Conservation (phyloP, 1,140 invertebrate species). For the Paraescarpia echinospica region DNA sequence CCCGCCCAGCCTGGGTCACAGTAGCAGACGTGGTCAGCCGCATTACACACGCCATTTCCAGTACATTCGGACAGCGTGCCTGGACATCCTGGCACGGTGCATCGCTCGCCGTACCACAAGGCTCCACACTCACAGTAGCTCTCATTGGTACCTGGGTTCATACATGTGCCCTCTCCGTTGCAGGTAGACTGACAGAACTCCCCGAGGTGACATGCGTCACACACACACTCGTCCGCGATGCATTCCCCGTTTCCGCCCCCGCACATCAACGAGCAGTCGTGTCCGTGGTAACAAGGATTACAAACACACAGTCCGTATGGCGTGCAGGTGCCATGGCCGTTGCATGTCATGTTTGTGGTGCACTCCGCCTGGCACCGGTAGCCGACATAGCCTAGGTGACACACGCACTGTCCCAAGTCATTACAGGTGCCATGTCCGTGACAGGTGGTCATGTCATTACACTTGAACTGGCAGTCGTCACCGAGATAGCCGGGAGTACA, state of each 20-base stretch:
- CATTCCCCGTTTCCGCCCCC: conserved; percentile 38
- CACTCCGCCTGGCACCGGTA: conserved; percentile 41
- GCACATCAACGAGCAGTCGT: conserved; percentile 40
- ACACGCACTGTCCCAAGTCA: conserved; percentile 37
- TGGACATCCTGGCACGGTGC: conserved; percentile 41
- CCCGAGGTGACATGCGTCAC: conserved; percentile 42
- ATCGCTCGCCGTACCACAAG: conserved; percentile 40
- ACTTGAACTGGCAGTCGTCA: conserved; percentile 40
- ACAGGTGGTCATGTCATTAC: conserved; percentile 33
- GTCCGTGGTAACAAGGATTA: conserved; percentile 43
- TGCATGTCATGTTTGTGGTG: conserved; percentile 36
- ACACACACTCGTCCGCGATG: conserved; percentile 37
- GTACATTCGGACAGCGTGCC: conserved; percentile 36
- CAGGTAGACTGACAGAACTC: conserved; percentile 43
- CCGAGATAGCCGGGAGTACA: conserved; percentile 38
- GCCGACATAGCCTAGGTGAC: conserved; percentile 39
- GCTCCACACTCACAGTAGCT: conserved; percentile 37
- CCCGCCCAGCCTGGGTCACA: conserved; percentile 47
- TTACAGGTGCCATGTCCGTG: conserved; percentile 39
- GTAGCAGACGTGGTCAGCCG: conserved; percentile 39
- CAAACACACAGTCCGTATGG: conserved; percentile 41
- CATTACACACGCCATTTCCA: conserved; percentile 44
- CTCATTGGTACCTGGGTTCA: background rate
- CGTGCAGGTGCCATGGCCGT: conserved; percentile 40
- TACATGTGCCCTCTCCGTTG: conserved; percentile 41